phyloP scores from a whole-genome alignment of 1,140 invertebrate genomes.

The Hylyphantes graminicola region DNA sequence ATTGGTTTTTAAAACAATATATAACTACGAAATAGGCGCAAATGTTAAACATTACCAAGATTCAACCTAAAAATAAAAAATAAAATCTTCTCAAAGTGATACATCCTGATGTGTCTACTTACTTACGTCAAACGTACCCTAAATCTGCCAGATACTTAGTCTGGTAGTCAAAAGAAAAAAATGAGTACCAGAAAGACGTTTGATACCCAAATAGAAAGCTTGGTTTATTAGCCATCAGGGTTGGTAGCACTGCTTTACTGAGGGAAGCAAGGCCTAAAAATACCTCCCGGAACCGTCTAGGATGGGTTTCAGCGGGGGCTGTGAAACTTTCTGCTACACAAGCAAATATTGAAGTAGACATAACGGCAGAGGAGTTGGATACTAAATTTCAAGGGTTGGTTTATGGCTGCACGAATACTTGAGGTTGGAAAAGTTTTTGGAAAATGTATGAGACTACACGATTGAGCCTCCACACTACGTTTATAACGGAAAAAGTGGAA shows the following conservation, averaged over 20 bases:
- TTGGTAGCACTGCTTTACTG: conserved; percentile 10
- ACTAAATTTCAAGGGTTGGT: too few species aligned
- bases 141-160: conserved; percentile 32
- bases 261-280: conserved; percentile 23
- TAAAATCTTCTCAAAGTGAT: too few species aligned
- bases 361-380: too few species aligned
- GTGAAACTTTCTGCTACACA: conserved; percentile 22
- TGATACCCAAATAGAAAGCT: conserved; percentile 40
- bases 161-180: neutral
- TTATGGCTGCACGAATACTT: too few species aligned
- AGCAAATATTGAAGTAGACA: conserved; percentile 18
- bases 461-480: too few species aligned
- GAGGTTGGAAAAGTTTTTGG: too few species aligned
- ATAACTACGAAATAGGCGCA: too few species aligned
- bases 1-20: too few species aligned
- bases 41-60: too few species aligned
- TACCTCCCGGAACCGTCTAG: conserved; percentile 9
- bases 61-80: too few species aligned
- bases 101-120: neutral
- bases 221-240: conserved; percentile 30
- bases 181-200: neutral
- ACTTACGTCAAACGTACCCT: conserved; percentile 7
- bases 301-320: neutral
- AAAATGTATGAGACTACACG: too few species aligned
- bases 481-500: too few species aligned